phyloP scores from a whole-genome alignment of 2,888 invertebrate genomes.

The Omphaloscelis lunosa region DNA sequence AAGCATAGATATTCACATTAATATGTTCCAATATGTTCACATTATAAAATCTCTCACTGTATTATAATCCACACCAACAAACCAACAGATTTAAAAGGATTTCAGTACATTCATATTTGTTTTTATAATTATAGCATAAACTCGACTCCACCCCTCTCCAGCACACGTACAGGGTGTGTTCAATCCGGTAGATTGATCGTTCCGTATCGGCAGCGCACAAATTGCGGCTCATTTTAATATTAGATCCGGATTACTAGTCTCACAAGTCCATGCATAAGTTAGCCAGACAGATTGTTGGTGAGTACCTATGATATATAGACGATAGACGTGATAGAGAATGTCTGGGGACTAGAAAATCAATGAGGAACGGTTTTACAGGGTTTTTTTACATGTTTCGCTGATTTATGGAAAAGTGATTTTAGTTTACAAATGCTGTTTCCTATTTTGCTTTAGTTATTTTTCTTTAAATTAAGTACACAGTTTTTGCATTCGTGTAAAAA shows the following conservation, averaged over 20 bases:
- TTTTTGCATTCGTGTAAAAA: not conserved
- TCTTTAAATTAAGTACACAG: not conserved
- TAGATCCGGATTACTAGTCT: slow-evolving; percentile 73
- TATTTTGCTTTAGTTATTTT: not conserved
- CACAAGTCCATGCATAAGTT: slow-evolving; percentile 62
- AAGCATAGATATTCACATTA: too few relatives aligned
- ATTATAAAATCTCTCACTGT: too few relatives aligned
- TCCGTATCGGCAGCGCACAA: slow-evolving; percentile 81
- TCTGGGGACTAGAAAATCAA: slow-evolving; percentile 33
- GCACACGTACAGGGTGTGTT: slow-evolving; percentile 74
- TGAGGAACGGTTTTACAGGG: not conserved
- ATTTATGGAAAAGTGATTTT: not conserved
- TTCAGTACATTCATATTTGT: not conserved
- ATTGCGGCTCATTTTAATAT: slow-evolving; percentile 87
- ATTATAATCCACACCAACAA: not conserved
- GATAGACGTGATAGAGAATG: not conserved
- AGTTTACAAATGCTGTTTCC: not conserved
- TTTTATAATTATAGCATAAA: not conserved
- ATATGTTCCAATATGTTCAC: too few relatives aligned
- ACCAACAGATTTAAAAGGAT: not conserved
- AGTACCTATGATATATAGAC: slow-evolving; percentile 9
- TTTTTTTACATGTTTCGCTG: not conserved
- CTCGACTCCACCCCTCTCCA: slow-evolving; percentile 66
- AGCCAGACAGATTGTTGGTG: slow-evolving; percentile 43
- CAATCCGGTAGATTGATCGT: slow-evolving; percentile 85